Conservation (phyloP, 2,113 vertebrate genomes). For the Caloenas nicobarica region DNA sequence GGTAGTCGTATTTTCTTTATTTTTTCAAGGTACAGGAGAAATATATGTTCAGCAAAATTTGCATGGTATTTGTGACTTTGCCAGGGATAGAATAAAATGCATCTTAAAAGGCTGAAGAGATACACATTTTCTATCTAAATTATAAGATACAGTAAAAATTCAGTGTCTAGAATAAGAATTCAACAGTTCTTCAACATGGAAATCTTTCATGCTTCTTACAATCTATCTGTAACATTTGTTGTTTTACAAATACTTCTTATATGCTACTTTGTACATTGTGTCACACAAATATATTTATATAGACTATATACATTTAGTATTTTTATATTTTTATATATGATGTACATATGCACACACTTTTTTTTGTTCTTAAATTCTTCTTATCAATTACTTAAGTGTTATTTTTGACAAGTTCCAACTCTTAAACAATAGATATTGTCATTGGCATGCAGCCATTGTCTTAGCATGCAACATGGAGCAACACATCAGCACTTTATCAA, state of each 20-base stretch:
- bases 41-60: background rate
- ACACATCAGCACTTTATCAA: background rate
- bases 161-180: background rate
- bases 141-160: background rate
- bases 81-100: background rate
- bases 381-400: background rate
- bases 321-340: background rate
- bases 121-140: background rate
- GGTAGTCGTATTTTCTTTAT: background rate
- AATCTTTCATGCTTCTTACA: background rate
- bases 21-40: background rate
- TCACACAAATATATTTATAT: background rate
- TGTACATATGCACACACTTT: background rate
- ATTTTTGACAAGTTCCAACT: background rate
- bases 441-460: background rate
- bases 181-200: background rate
- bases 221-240: too few species aligned
- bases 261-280: background rate
- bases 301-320: background rate
- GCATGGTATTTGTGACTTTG: background rate
- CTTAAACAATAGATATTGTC: background rate
- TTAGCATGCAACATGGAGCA: background rate
- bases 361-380: background rate
- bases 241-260: background rate
- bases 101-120: background rate